Percentiles rank a stretch among this genome's conserved stretches.
phyloP scores from a whole-genome alignment of 2,888 invertebrate species.

The Julus scandinavius region DNA sequence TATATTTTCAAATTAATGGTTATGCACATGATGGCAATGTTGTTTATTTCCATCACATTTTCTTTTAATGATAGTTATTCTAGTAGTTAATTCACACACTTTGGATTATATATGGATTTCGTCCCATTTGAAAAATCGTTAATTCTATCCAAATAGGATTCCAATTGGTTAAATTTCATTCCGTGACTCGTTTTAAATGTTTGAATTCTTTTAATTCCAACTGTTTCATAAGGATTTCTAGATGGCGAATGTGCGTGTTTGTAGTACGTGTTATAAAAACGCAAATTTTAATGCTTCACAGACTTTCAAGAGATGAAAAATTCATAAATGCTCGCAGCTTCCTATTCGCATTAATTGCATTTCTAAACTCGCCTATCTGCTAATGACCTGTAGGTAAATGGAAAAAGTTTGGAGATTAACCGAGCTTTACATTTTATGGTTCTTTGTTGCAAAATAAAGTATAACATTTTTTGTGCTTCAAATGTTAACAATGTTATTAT shows the following conservation, averaged over 20 bases:
- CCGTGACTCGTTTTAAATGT: too few species aligned
- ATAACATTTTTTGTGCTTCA: too few species aligned
- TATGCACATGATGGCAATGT: too few species aligned
- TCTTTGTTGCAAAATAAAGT: neutral
- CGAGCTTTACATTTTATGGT: neutral
- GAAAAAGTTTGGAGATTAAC: neutral
- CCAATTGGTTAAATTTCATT: too few species aligned
- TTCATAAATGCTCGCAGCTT: neutral
- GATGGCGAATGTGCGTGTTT: neutral
- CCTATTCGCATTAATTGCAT: neutral
- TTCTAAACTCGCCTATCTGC: neutral
- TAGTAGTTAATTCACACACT: too few species aligned
- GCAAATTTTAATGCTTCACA: neutral
- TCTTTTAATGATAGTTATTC: too few species aligned
- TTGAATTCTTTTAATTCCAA: neutral
- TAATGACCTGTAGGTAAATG: neutral
- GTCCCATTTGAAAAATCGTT: too few species aligned
- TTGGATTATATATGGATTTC: too few species aligned
- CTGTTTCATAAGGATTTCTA: neutral
- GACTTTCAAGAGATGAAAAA: neutral
- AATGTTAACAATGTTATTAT: too few species aligned
- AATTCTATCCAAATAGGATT: too few species aligned
- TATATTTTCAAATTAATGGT: too few species aligned
- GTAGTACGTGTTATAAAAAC: neutral
- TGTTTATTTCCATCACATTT: too few species aligned